Conservation (phyloP, 2,113 vertebrate species). For the Menura novaehollandiae region DNA sequence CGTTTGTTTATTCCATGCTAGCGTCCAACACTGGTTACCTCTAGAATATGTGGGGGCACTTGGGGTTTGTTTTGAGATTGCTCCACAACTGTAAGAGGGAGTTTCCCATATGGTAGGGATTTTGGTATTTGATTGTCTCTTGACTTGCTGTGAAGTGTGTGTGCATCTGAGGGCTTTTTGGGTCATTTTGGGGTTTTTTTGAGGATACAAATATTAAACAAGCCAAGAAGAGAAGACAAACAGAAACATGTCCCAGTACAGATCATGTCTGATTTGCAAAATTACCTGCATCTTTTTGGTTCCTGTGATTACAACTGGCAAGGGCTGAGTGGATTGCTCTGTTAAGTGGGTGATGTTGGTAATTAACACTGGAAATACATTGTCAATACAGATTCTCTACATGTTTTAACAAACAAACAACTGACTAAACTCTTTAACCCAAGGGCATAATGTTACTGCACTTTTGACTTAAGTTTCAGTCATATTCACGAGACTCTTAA, state of each 20-base stretch:
- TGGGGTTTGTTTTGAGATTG: background rate
- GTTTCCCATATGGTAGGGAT: background rate
- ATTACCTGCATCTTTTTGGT: background rate
- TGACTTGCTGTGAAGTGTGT: background rate
- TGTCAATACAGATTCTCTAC: background rate
- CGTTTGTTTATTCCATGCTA: background rate
- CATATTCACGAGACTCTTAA: background rate
- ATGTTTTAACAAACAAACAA: constrained; percentile 19
- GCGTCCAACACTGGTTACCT: background rate
- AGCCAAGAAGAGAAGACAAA: background rate
- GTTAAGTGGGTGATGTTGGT: background rate
- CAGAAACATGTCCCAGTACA: background rate
- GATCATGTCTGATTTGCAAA: background rate
- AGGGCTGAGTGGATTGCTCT: background rate
- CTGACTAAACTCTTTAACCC: background rate
- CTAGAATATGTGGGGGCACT: background rate
- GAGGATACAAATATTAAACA: background rate
- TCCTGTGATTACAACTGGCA: background rate
- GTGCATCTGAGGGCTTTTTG: background rate
- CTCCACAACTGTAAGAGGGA: background rate
- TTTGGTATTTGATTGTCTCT: background rate
- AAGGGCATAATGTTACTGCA: background rate
- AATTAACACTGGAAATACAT: background rate
- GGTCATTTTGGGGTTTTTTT: background rate
- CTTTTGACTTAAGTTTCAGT: background rate